Conservation (phyloP, 2,888 invertebrate species). For the Acleris laterana region DNA sequence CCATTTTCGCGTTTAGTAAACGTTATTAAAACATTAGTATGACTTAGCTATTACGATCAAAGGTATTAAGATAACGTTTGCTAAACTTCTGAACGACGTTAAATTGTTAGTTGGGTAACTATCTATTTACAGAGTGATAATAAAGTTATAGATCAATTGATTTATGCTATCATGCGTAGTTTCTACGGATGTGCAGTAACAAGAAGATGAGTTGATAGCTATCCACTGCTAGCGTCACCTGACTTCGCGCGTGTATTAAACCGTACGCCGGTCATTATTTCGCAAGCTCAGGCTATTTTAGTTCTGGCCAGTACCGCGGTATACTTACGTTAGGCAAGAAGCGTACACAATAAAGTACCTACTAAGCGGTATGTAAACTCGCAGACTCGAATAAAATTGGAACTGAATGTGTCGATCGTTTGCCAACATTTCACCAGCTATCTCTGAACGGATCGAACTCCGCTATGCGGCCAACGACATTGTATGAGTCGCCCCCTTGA, state of each 20-base stretch:
- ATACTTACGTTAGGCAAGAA: slow-evolving; percentile 38
- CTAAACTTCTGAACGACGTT: too few species aligned
- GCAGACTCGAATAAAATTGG: slow-evolving; percentile 60
- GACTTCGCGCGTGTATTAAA: slow-evolving; percentile 49
- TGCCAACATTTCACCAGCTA: slow-evolving; percentile 60
- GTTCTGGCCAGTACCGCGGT: slow-evolving; percentile 65
- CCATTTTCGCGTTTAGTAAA: too few species aligned
- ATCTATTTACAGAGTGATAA: neutral
- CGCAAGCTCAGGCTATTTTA: slow-evolving; percentile 73
- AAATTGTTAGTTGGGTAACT: too few species aligned
- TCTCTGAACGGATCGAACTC: slow-evolving; percentile 37
- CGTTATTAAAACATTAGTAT: too few species aligned
- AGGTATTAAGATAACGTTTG: too few species aligned
- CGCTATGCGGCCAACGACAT: slow-evolving; percentile 38
- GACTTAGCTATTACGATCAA: too few species aligned
- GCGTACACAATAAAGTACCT: slow-evolving; percentile 32
- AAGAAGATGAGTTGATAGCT: slow-evolving; percentile 18
- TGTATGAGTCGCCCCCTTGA: slow-evolving; percentile 19
- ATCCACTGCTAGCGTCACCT: slow-evolving; percentile 48
- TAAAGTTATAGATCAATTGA: too few species aligned
- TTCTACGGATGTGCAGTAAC: neutral
- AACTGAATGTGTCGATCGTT: slow-evolving; percentile 55
- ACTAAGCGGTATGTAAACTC: slow-evolving; percentile 31
- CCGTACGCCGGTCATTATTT: slow-evolving; percentile 53
- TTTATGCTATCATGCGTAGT: neutral